These are phyloP conservation scores for Baccha elongata DNA, from an alignment of 2,888 invertebrate species.

Conservation along the genomic window DNA sequence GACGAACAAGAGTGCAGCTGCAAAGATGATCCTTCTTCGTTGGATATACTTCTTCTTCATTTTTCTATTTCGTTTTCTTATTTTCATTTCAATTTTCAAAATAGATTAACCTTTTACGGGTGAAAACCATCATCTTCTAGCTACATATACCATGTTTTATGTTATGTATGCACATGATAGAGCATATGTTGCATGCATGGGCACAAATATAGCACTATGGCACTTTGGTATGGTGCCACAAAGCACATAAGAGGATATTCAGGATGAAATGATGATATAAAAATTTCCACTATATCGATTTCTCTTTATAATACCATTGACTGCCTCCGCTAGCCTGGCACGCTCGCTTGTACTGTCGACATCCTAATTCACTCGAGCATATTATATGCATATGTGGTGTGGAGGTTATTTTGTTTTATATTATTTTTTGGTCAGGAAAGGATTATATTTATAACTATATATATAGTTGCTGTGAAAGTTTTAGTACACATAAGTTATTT, in stretches of 20 bases:
- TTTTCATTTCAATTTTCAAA: slow-evolving; percentile 46
- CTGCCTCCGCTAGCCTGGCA: neutral
- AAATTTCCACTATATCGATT: slow-evolving; percentile 53
- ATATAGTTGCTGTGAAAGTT: neutral
- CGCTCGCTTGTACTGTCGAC: slow-evolving; percentile 18
- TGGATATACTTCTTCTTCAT: slow-evolving; percentile 1
- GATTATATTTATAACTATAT: too few relatives aligned
- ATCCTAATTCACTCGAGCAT: slow-evolving; percentile 27
- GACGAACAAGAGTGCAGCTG: slow-evolving; percentile 12
- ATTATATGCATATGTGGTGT: neutral
- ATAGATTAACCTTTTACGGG: slow-evolving; percentile 60
- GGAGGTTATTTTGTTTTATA: slow-evolving; percentile 5
- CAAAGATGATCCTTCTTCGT: slow-evolving; percentile 22
- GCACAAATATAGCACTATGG: slow-evolving; percentile 38
- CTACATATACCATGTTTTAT: slow-evolving; percentile 5
- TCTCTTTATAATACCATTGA: slow-evolving; percentile 17
- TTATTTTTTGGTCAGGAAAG: neutral
- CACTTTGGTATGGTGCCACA: slow-evolving; percentile 32
- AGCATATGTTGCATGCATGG: slow-evolving; percentile 27
- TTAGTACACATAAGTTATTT: neutral
- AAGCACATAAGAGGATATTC: slow-evolving; percentile 57
- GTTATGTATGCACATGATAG: slow-evolving; percentile 11
- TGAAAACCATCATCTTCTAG: slow-evolving; percentile 36
- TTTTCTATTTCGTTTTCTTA: slow-evolving; percentile 7
- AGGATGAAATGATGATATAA: slow-evolving; percentile 41